A percentile compares a stretch with the other conserved stretches of the same genome.
Evolutionary conservation across 2,113 vertebrate species (phyloP).

Genomic region (Sula dactylatra): DNA sequence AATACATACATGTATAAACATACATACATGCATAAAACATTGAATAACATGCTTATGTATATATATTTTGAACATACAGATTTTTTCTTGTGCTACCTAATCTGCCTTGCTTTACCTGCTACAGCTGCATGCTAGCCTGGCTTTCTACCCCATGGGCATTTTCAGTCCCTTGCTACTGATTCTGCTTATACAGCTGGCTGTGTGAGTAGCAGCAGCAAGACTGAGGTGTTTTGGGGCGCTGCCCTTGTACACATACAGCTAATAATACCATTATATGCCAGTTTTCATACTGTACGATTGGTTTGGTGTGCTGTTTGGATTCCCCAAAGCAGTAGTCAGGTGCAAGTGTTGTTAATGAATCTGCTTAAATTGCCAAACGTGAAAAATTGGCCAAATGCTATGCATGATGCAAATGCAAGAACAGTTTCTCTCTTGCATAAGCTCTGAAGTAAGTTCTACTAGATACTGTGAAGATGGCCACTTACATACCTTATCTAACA

Average conservation of each 20-base stretch:
- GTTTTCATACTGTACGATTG: not conserved
- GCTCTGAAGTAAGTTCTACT: not conserved
- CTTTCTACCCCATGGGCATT: conserved; percentile 8
- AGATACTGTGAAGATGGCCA: not conserved
- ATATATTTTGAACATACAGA: too few relatives aligned
- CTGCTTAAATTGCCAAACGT: not conserved
- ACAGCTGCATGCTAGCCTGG: conserved; percentile 38
- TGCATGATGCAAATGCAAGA: not conserved
- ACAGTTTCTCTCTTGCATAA: not conserved
- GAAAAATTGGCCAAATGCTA: not conserved
- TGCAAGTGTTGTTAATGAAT: not conserved
- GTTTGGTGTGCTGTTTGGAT: not conserved
- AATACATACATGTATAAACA: too few relatives aligned
- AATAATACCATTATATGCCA: not conserved
- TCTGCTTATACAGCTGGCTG: conserved; percentile 10
- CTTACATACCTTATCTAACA: not conserved
- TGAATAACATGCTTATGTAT: too few relatives aligned
- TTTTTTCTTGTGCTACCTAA: not conserved
- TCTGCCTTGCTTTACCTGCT: conserved; percentile 20
- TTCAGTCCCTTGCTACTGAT: conserved; percentile 12
- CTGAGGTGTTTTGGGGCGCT: not conserved
- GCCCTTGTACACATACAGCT: not conserved
- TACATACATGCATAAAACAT: too few relatives aligned
- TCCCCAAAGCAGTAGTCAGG: not conserved
- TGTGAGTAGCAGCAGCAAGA: not conserved